Percentiles rank a stretch among this genome's conserved stretches.
Conservation (phyloP, 2,113 vertebrate genomes). For the Bubo bubo region DNA sequence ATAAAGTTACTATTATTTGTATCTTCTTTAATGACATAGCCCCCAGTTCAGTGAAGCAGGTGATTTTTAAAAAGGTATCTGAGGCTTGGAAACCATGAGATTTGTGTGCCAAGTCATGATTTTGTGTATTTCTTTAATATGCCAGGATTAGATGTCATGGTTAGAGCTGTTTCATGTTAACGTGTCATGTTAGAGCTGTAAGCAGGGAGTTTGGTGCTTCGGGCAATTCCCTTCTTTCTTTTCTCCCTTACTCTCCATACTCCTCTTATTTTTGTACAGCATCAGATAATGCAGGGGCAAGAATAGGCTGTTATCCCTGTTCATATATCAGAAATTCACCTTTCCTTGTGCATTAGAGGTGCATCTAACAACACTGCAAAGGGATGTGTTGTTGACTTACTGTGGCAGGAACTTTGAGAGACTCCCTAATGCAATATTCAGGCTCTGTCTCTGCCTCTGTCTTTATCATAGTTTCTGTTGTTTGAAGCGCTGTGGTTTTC, state of each 20-base stretch:
- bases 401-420: rapidly evolving
- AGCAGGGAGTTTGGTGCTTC: not conserved
- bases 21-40: not conserved
- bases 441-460: not conserved
- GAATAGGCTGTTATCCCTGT: not conserved
- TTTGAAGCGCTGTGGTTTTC: not conserved
- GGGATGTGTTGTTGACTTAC: not conserved
- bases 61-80: not conserved
- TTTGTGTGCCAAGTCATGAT: not conserved
- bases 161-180: not conserved
- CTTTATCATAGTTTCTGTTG: not conserved
- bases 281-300: not conserved
- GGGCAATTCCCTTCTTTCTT: not conserved
- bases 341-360: not conserved
- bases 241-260: not conserved
- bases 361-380: not conserved
- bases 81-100: not conserved
- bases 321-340: not conserved
- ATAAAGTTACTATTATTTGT: not conserved
- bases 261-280: not conserved
- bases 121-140: not conserved
- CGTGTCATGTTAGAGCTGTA: rapidly evolving
- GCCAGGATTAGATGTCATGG: not conserved
- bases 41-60: not conserved
- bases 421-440: not conserved